Evolutionary conservation across 2,113 vertebrate species (phyloP).

Genomic region (Ptychochromis oligacanthus): DNA sequence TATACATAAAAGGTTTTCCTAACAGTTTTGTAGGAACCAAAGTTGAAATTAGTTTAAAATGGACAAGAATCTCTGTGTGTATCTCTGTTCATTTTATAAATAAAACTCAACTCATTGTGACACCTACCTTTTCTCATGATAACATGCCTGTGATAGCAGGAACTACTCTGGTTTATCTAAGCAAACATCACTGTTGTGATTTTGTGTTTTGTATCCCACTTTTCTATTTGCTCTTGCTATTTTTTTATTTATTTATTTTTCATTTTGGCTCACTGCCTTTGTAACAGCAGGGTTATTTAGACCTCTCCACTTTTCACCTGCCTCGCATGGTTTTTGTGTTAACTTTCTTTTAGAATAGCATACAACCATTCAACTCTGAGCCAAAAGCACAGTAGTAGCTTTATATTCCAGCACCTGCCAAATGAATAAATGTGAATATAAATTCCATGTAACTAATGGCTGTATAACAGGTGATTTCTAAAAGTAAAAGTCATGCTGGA

Average conservation of each 20-base stretch:
- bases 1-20: not conserved
- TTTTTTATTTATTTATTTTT: not conserved
- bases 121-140: not conserved
- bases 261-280: not conserved
- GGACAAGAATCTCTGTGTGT: too few species aligned
- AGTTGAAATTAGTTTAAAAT: too few species aligned
- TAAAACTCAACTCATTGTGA: not conserved
- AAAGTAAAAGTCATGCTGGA: conserved; percentile 42
- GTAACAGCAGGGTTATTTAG: not conserved
- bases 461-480: not conserved
- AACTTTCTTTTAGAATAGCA: not conserved
- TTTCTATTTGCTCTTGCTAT: not conserved
- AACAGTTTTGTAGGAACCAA: too few species aligned
- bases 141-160: not conserved
- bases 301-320: not conserved
- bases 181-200: not conserved
- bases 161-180: not conserved
- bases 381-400: not conserved
- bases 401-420: not conserved
- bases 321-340: not conserved
- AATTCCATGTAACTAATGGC: not conserved
- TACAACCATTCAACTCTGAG: not conserved
- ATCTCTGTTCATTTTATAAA: too few species aligned
- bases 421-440: not conserved
- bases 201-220: not conserved